Evolutionary conservation across 2,888 invertebrate genomes (phyloP).

Genomic region (Dicroscelio sp.): DNA sequence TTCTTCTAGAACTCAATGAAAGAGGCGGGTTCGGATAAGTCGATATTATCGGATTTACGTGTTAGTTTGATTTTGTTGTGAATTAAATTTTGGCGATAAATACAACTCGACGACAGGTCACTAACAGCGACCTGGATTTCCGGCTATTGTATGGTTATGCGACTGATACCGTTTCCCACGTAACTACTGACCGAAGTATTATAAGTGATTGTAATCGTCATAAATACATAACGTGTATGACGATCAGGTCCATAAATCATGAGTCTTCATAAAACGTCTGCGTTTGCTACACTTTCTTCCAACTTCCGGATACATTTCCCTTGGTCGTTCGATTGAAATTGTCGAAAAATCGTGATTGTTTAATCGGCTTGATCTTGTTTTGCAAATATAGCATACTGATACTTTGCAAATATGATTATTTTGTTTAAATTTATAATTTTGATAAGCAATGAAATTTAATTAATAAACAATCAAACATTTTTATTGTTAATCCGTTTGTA

Average conservation of each 20-base stretch:
- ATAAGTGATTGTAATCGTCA: slow-evolving; percentile 58
- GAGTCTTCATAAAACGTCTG: background rate
- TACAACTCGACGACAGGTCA: slow-evolving; percentile 81
- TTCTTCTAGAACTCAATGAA: no score
- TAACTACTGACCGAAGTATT: slow-evolving; percentile 48
- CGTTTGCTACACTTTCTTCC: slow-evolving; percentile 30
- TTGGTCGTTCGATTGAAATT: no score
- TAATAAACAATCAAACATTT: background rate
- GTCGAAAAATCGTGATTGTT: no score
- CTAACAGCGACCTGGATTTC: slow-evolving; percentile 90
- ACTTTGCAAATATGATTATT: no score
- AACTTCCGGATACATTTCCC: background rate
- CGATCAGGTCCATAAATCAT: slow-evolving; percentile 60
- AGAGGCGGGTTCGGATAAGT: no score
- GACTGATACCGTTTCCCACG: slow-evolving; percentile 74
- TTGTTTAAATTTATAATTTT: background rate
- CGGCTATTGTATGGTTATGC: slow-evolving; percentile 89
- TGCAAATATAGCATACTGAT: no score
- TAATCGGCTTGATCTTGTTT: no score
- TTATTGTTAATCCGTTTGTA: no score
- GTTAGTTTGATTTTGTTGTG: slow-evolving; percentile 8
- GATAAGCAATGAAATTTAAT: no score
- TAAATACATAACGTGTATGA: slow-evolving; percentile 35
- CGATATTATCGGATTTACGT: no score
- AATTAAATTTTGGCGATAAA: slow-evolving; percentile 60